Evolutionary conservation across 35 echinoderm and acorn worm species (phyloP).

Genomic region (Stichopus chloronotus): DNA sequence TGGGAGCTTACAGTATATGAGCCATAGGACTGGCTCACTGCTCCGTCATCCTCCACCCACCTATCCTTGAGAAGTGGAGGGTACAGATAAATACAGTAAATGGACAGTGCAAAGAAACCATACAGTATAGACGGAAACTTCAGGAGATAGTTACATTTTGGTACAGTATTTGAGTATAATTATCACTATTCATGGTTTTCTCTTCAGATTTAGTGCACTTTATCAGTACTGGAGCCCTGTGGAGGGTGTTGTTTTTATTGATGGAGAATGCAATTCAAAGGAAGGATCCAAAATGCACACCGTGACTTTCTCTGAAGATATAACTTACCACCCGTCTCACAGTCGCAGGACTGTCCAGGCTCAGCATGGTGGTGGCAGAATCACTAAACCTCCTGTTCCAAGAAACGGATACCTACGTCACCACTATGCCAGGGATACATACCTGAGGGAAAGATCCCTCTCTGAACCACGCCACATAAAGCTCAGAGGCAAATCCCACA

Average conservation of each 20-base stretch:
- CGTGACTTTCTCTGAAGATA: slow-evolving; percentile 45
- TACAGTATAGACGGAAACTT: too few relatives aligned
- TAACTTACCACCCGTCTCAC: slow-evolving; percentile 8
- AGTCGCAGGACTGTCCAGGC: not conserved
- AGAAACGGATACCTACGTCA: slow-evolving; percentile 28
- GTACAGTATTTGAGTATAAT: too few relatives aligned
- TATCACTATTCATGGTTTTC: not conserved
- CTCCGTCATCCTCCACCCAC: too few relatives aligned
- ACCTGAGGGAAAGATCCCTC: slow-evolving; percentile 24
- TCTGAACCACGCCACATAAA: slow-evolving; percentile 20
- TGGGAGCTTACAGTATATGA: too few relatives aligned
- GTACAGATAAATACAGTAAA: too few relatives aligned
- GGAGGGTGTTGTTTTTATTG: not conserved
- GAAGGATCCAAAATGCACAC: slow-evolving; percentile 10
- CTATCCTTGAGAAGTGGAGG: too few relatives aligned
- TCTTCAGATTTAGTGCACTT: slow-evolving; percentile 10
- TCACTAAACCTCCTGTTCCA: not conserved
- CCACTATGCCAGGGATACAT: slow-evolving; percentile 12
- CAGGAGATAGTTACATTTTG: too few relatives aligned
- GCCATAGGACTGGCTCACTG: too few relatives aligned
- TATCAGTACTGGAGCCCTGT: not conserved
- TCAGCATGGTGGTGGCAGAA: not conserved
- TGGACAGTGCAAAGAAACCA: too few relatives aligned
- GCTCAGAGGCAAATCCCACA: not conserved
- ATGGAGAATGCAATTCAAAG: not conserved